Percentiles rank a stretch among this genome's conserved stretches.
These are phyloP conservation scores for Xestoiulus laeticollis DNA, from an alignment of 2,888 invertebrate species.

Conservation along the genomic window DNA sequence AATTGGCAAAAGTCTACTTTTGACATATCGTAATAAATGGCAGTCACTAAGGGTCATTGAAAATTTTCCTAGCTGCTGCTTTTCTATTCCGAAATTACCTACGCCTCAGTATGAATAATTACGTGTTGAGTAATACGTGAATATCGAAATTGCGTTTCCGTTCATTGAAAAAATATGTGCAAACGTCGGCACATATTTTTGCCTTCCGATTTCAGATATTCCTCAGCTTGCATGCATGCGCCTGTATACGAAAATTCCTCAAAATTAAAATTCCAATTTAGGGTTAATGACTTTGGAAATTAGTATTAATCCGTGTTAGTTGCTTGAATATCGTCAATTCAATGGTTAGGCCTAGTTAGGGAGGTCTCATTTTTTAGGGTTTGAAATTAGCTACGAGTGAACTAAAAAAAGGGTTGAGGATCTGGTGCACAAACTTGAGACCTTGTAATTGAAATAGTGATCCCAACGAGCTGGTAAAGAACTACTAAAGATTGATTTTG, in stretches of 20 bases:
- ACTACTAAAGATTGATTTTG: neutral
- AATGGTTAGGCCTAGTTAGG: neutral
- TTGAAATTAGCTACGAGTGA: neutral
- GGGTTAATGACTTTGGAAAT: neutral
- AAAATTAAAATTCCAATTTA: conserved; percentile 26
- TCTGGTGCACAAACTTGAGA: neutral
- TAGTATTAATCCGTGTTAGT: neutral
- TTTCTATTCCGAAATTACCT: neutral
- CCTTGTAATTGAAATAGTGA: neutral
- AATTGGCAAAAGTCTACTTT: conserved; percentile 26
- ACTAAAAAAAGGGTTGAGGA: conserved; percentile 16
- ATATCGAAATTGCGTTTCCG: neutral
- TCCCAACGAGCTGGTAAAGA: too few relatives aligned
- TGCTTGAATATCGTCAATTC: neutral
- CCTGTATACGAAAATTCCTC: neutral
- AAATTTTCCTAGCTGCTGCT: conserved; percentile 1
- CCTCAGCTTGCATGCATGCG: neutral
- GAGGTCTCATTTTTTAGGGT: neutral
- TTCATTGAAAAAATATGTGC: neutral
- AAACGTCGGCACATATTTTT: neutral
- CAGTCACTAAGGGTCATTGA: conserved; percentile 5
- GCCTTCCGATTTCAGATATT: neutral
- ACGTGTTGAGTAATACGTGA: neutral
- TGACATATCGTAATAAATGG: conserved; percentile 26
- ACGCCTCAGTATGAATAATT: neutral